phyloP scores from a whole-genome alignment of 2,797 vertebrate species.

The Coregonus suidteri region DNA sequence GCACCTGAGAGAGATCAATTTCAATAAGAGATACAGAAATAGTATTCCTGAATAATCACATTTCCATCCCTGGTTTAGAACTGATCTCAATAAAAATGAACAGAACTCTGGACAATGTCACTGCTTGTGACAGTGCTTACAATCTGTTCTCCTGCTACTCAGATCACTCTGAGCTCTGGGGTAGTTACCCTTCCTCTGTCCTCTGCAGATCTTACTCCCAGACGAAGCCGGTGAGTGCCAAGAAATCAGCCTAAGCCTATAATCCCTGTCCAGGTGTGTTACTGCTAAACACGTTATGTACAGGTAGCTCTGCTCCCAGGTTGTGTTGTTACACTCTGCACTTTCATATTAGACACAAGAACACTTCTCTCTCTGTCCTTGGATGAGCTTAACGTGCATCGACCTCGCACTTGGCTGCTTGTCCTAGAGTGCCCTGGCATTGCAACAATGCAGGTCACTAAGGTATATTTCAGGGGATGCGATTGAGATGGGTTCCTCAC shows the following conservation, averaged over 20 bases:
- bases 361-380: not conserved
- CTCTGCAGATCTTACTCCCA: slow-evolving; percentile 13
- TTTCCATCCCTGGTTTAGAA: too few species aligned
- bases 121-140: not conserved
- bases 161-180: not conserved
- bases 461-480: not conserved
- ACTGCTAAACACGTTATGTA: slow-evolving; percentile 18
- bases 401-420: not conserved
- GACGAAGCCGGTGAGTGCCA: slow-evolving; percentile 33
- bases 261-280: slow-evolving; percentile 57
- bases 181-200: slow-evolving; percentile 6
- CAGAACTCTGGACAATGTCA: not conserved
- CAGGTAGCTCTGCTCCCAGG: not conserved
- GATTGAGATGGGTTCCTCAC: not conserved
- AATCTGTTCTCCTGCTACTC: not conserved
- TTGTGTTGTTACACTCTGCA: not conserved
- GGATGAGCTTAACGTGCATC: not conserved
- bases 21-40: too few species aligned
- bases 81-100: not conserved
- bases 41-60: too few species aligned
- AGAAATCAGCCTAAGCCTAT: slow-evolving; percentile 62
- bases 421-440: not conserved
- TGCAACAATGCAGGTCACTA: not conserved
- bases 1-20: too few species aligned
- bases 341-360: not conserved